A percentile compares a stretch with the other conserved stretches of the same genome.
These are phyloP conservation scores for Sakesphorus luctuosus DNA, from an alignment of 2,113 vertebrate species.

Conservation along the genomic window DNA sequence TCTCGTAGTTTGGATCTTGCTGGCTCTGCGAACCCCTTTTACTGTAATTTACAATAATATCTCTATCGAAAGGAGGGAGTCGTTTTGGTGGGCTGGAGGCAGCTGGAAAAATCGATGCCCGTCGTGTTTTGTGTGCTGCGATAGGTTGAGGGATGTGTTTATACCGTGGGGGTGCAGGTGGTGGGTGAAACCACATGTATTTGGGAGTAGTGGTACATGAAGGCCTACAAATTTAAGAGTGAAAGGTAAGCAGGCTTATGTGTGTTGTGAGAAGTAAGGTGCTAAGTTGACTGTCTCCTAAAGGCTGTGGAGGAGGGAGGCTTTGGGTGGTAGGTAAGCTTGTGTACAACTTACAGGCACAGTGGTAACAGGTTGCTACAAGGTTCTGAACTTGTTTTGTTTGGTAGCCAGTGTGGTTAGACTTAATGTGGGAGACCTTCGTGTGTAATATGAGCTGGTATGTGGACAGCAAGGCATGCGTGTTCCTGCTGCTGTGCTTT, in stretches of 20 bases:
- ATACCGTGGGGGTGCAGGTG: background rate
- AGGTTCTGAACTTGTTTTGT: conserved; percentile 40
- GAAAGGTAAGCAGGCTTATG: background rate
- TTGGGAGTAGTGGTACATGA: background rate
- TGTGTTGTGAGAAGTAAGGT: background rate
- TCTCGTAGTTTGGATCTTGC: background rate
- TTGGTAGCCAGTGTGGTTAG: conserved; percentile 1
- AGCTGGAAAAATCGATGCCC: background rate
- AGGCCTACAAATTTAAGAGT: background rate
- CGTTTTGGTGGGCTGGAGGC: background rate
- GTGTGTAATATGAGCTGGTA: conserved; percentile 15
- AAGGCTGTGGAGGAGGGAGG: background rate
- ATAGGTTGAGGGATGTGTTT: background rate
- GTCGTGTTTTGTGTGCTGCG: background rate
- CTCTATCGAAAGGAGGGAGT: background rate
- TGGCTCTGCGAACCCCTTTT: background rate
- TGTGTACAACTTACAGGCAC: background rate
- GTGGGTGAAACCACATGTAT: background rate
- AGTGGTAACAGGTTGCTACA: conserved; percentile 25
- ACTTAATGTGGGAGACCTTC: background rate
- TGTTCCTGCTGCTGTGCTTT: background rate
- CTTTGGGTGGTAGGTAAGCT: background rate
- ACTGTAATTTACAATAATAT: rapidly evolving
- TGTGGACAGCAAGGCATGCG: background rate
- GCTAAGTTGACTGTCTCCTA: background rate